Base-by-base conservation (phyloP, 2,113 vertebrate genomes). In the Psilopogon haemacephalus region DNA sequence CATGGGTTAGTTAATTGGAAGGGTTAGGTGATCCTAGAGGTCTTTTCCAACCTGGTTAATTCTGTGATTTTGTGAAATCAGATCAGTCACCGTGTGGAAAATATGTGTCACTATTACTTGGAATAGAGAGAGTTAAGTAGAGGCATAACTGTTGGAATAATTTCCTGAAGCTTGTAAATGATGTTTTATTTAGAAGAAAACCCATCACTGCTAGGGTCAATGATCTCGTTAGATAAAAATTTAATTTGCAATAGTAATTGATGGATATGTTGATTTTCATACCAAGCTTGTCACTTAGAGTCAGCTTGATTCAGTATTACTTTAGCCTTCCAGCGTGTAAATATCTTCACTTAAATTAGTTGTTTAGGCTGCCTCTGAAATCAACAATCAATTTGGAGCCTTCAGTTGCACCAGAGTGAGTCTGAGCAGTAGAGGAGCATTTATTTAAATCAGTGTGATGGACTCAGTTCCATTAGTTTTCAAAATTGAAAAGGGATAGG, bases 301-400 rank as follows among this genome's bases (percentile, higher is more conserved):
- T 71, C 64, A 88, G 55, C 88, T 84, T 88, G 93, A 87, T 74
- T 9, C 70, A 70, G 27, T 75, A 58, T 78, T 85, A 48, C 69
- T 80, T 87, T 54, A 33, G 63, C 24, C 60, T 95, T 95, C 68
- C 52, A 93, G 50, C 72, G 75, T 26, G 8, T 79, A 78, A 92
- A 69, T 88, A n/a, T 35, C 32, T 69, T 71, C 82, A 73, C 14
- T 8, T 56, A 77, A 71, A 78, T 75, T 81, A 62, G 8, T 91
- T 80, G 72, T 91, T 95, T 96, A 93, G 63, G 50, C 38, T 85
- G 48, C 68, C 59, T 79, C 89, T 94, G 67, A 88, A 80, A 59
- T 59, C 32, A 84, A 54, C 11, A 73, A 50, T 60, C 76, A 75
- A 52, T 52, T 56, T 56, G 86, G 84, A 69, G 38, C 15, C 8